Percentiles rank a stretch among this genome's conserved stretches.
Conservation (phyloP, 2,888 invertebrate genomes). For the Macroteleia sp. region DNA sequence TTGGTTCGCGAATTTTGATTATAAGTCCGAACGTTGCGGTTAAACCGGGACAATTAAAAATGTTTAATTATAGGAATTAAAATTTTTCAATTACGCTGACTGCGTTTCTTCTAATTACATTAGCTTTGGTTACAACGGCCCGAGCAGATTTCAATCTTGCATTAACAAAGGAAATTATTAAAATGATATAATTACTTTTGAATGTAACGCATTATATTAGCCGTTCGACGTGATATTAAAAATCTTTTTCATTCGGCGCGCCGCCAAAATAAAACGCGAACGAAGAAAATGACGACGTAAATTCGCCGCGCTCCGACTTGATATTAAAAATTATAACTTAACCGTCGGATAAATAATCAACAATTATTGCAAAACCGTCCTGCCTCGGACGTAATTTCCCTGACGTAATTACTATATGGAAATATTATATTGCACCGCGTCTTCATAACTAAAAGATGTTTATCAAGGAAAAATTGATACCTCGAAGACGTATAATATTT, state of each 20-base stretch:
- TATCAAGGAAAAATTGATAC: constrained; percentile 36
- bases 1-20: constrained; percentile 40
- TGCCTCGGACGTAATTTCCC: constrained; percentile 41
- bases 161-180: constrained; percentile 51
- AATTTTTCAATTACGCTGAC: constrained; percentile 52
- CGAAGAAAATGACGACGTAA: constrained; percentile 39
- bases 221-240: constrained; percentile 41
- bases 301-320: constrained; percentile 16
- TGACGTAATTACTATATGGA: constrained; percentile 48
- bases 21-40: constrained; percentile 29
- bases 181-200: constrained; percentile 56
- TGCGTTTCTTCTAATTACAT: constrained; percentile 56
- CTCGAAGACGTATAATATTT: constrained; percentile 44
- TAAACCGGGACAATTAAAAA: constrained; percentile 45
- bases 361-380: constrained; percentile 52
- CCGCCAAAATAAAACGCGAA: constrained; percentile 45
- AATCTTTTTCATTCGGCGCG: constrained; percentile 38
- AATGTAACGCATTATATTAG: constrained; percentile 41
- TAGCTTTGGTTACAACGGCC: constrained; percentile 47
- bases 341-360: constrained; percentile 58
- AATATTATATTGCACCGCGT: constrained; percentile 46
- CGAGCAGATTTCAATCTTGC: constrained; percentile 48
- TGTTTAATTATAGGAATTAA: constrained; percentile 53
- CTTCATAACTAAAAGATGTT: constrained; percentile 40
- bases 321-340: constrained; percentile 52